These are phyloP conservation scores for Pachyramphus minor DNA, from an alignment of 2,113 vertebrate genomes.

Conservation along the genomic window DNA sequence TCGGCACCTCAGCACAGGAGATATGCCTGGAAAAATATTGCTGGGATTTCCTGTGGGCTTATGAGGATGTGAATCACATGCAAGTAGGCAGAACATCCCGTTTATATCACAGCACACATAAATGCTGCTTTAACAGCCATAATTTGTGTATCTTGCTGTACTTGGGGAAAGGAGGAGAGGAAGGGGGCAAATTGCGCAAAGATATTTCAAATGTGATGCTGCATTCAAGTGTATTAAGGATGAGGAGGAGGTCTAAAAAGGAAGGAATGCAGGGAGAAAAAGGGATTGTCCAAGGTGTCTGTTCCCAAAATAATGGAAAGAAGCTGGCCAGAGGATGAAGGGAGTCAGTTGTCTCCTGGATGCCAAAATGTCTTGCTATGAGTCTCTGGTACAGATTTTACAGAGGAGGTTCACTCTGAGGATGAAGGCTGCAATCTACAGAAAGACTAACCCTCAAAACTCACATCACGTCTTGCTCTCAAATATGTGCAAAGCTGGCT, in stretches of 20 bases:
- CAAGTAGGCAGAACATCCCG: conserved; percentile 40
- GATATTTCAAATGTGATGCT: neutral
- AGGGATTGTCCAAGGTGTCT: neutral
- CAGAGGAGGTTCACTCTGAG: neutral
- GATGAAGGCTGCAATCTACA: neutral
- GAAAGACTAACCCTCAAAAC: neutral
- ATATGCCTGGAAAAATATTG: conserved; percentile 59
- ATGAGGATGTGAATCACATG: conserved; percentile 49
- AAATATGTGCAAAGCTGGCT: conserved; percentile 26
- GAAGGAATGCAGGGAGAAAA: neutral
- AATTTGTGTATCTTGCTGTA: conserved; percentile 4
- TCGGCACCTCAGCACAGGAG: conserved; percentile 36
- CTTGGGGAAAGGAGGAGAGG: neutral
- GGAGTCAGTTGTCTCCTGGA: neutral
- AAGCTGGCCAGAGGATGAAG: neutral
- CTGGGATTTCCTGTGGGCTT: conserved; percentile 63
- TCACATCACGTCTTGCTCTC: neutral
- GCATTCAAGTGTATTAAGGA: neutral
- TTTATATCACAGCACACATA: neutral
- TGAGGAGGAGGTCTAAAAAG: neutral
- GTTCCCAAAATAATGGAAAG: neutral
- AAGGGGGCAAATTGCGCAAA: neutral
- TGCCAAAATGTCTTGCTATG: neutral
- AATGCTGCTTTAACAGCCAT: neutral
- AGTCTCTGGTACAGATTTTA: neutral